A percentile compares a stretch with the other conserved stretches of the same genome.
Conservation (phyloP, 2,888 invertebrate genomes). For the Drosophila seclusa region DNA sequence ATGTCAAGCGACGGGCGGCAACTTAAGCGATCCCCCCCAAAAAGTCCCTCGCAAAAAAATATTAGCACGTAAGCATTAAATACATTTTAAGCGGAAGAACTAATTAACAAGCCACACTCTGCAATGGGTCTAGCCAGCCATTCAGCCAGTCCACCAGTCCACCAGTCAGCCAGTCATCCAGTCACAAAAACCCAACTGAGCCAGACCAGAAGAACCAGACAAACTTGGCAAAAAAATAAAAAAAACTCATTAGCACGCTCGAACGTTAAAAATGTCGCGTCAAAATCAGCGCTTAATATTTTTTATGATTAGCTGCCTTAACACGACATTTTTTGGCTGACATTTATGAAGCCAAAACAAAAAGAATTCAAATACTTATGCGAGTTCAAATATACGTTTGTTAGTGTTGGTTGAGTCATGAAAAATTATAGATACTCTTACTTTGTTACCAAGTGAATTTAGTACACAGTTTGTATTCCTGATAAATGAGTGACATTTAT, state of each 20-base stretch:
- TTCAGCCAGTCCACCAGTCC: neutral
- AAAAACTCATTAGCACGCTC: constrained; percentile 77
- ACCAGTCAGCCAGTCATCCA: constrained; percentile 10
- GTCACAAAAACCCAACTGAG: constrained; percentile 9
- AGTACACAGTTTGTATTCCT: neutral
- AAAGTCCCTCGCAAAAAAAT: constrained; percentile 50
- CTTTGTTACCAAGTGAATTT: neutral
- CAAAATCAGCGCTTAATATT: constrained; percentile 79
- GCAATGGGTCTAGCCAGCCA: constrained; percentile 13
- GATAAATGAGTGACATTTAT: neutral
- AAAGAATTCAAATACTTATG: constrained; percentile 19
- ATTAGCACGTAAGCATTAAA: constrained; percentile 75
- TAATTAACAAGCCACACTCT: constrained; percentile 64
- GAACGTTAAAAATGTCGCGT: constrained; percentile 80
- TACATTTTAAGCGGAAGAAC: constrained; percentile 75
- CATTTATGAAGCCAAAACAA: constrained; percentile 65
- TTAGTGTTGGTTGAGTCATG: neutral
- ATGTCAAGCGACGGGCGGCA: constrained; percentile 63
- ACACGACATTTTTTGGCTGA: constrained; percentile 52
- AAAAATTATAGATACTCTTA: constrained; percentile 9
- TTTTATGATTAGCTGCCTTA: constrained; percentile 69
- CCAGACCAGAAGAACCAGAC: constrained; percentile 30
- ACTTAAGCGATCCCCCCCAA: constrained; percentile 9
- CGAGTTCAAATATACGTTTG: too few relatives aligned
- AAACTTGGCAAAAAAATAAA: constrained; percentile 36